Base-by-base conservation (phyloP, 2,797 vertebrate species). In the Dallia pectoralis region DNA sequence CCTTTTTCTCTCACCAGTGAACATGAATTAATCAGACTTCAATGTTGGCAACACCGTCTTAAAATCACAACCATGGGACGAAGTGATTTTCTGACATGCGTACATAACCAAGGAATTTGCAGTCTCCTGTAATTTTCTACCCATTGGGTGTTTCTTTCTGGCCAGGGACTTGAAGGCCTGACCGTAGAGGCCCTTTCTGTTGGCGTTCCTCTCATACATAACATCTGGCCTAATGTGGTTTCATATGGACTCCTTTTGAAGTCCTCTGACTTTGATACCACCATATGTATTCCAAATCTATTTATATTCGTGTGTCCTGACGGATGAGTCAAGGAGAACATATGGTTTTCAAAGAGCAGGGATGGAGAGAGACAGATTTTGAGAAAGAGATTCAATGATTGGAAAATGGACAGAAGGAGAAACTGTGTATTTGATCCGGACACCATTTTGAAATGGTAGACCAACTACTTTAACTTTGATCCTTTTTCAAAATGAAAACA, bases 51-150 rank as follows among this genome's bases (percentile, higher is more conserved):
- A 56, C 14, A 18, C 7, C 11, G 1, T 64, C 30, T 32, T 7
- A 29, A 29, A 64, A 32, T 32, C 5, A 12, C 16, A 32, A 32
- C 30, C 30, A 59, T 9, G 11, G 22, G 7, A 56, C 9, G n/a
- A 25, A 59, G 25, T 59, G 25, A 9, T 59, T 59, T 63, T 63
- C 27, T 63, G 61, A 68, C 36, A 65, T 19, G 36, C 29, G n/a
- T 49, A 75, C 72, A 71, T 74, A 69, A 66, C 5, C 0, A 11
- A 61, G 63, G 74, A 83, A 77, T 81, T 76, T 79, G 47, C 47
- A 4, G 1, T 27, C 74, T 71, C 33, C 33, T 82, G 65, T 78
- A 72, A 84, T 82, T 76, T 82, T 78, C 69, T 47, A 18, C 69
- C 18, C 7, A 64, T 29, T 29, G 47, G 30, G 22, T 44, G 4